Conservation (phyloP, 2,888 invertebrate genomes). For the Polyploca ridens region DNA sequence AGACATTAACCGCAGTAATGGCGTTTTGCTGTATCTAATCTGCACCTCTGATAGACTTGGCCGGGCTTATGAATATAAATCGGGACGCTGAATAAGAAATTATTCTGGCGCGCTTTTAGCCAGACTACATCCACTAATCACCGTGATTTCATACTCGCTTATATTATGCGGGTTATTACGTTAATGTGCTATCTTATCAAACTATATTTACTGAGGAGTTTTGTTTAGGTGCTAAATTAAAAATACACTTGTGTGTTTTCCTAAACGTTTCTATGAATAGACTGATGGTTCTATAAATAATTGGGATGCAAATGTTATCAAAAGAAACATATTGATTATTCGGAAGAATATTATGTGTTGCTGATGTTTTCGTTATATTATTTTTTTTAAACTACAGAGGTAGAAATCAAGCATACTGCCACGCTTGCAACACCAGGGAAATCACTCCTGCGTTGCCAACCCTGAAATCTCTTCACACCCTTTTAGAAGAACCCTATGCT, state of each 20-base stretch:
- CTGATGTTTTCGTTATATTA: too few species aligned
- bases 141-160: constrained; percentile 4
- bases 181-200: not conserved
- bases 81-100: constrained; percentile 20
- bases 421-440: too few species aligned
- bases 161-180: not conserved
- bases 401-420: too few species aligned
- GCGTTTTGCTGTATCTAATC: constrained; percentile 23
- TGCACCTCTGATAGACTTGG: constrained; percentile 23
- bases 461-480: too few species aligned
- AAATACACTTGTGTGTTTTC: not conserved
- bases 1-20: constrained; percentile 9
- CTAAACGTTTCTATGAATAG: not conserved
- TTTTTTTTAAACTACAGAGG: too few species aligned
- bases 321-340: not conserved
- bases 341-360: not conserved
- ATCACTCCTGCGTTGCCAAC: too few species aligned
- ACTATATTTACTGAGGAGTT: not conserved
- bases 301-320: not conserved
- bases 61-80: constrained; percentile 31
- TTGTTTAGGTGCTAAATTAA: not conserved
- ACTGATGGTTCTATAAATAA: not conserved
- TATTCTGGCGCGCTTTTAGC: constrained; percentile 13
- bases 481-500: too few species aligned
- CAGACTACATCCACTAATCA: constrained; percentile 8